Evolutionary conservation across 2,113 vertebrate genomes (phyloP).

Genomic region (Solenodon paradoxus): DNA sequence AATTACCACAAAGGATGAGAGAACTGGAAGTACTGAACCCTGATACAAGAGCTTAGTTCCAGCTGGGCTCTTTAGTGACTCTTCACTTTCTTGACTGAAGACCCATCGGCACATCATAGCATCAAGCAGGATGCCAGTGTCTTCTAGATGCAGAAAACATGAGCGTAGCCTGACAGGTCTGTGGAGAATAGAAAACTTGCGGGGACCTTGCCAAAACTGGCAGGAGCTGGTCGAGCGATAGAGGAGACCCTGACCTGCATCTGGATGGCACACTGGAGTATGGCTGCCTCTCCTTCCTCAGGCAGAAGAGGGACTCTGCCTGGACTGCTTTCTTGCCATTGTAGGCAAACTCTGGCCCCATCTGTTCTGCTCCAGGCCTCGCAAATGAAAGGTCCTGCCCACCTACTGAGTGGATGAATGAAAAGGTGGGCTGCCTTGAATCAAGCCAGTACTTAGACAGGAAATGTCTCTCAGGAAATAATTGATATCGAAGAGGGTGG

Average conservation of each 20-base stretch:
- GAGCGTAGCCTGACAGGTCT: background rate
- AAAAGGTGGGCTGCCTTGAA: background rate
- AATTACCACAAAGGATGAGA: background rate
- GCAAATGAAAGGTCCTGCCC: slow-evolving; percentile 36
- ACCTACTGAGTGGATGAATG: background rate
- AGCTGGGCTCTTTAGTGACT: background rate
- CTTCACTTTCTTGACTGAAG: background rate
- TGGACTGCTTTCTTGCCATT: slow-evolving; percentile 21
- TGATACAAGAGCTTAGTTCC: background rate
- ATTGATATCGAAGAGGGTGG: background rate
- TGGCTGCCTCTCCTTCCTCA: background rate
- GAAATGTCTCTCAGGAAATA: background rate
- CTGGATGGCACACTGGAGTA: background rate
- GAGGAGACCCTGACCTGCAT: background rate
- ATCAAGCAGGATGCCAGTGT: background rate
- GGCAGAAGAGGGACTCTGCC: background rate
- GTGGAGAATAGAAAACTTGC: background rate
- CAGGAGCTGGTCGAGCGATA: background rate
- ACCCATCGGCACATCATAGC: background rate
- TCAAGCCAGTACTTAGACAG: background rate
- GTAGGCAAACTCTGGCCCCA: slow-evolving; percentile 21
- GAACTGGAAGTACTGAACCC: background rate
- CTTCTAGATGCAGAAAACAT: background rate
- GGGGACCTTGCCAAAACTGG: background rate
- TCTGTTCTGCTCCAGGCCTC: slow-evolving; percentile 42